A percentile compares a stretch with the other conserved stretches of the same genome.
Evolutionary conservation across 2,797 vertebrate genomes (phyloP).

Genomic region (Meda fulgida): DNA sequence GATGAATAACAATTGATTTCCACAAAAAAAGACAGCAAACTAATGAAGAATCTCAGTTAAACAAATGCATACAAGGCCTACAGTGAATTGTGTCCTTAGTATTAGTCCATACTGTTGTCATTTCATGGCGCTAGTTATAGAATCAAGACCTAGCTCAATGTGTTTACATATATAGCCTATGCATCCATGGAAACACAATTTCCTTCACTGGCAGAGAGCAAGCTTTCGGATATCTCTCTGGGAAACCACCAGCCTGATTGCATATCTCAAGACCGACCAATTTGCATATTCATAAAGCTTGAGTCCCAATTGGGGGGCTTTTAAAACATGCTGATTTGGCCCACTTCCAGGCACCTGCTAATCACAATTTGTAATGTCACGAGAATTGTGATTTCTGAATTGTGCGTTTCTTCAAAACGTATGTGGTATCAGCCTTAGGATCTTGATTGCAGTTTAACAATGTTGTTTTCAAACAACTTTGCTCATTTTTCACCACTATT

Average conservation of each 20-base stretch:
- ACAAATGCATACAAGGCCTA: neutral
- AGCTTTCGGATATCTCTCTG: constrained; percentile 49
- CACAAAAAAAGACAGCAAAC: neutral
- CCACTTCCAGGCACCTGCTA: constrained; percentile 56
- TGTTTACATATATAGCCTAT: constrained; percentile 41
- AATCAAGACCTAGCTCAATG: neutral
- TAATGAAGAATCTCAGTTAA: neutral
- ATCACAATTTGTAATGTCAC: constrained; percentile 55
- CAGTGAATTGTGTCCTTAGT: neutral
- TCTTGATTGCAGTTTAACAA: constrained; percentile 52
- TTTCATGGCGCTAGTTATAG: constrained; percentile 18
- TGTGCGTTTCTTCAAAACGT: constrained; percentile 48
- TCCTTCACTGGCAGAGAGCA: constrained; percentile 44
- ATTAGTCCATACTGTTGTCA: neutral
- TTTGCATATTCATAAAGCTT: constrained; percentile 64
- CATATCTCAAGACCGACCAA: constrained; percentile 52
- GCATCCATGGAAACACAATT: constrained; percentile 22
- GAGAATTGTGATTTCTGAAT: constrained; percentile 58
- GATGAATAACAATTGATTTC: neutral
- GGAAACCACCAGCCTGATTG: constrained; percentile 42
- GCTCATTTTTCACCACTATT: constrained; percentile 3
- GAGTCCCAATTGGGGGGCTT: constrained; percentile 52
- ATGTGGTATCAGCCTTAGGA: constrained; percentile 17
- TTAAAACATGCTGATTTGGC: constrained; percentile 64
- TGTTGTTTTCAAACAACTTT: constrained; percentile 48